Percentiles rank a stretch among this genome's conserved stretches.
Evolutionary conservation across 2,888 invertebrate genomes (phyloP).

Genomic region (Drosophila tripunctata): DNA sequence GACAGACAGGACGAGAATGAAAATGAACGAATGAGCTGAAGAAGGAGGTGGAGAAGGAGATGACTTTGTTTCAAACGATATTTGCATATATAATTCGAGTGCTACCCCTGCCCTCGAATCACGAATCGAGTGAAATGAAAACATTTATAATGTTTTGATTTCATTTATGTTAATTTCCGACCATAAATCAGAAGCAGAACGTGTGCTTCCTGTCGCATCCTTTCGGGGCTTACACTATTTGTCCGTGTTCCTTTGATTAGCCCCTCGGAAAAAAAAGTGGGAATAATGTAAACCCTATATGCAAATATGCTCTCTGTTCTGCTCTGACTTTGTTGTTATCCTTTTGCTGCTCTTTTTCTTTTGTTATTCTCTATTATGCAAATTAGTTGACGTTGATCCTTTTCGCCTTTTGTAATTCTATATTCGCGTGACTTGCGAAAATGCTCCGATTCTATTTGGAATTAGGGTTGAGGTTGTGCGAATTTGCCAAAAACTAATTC

Average conservation of each 20-base stretch:
- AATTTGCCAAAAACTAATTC: constrained; percentile 19
- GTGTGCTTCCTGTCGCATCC: constrained; percentile 82
- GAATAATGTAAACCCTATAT: constrained; percentile 25
- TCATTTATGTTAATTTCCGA: constrained; percentile 80
- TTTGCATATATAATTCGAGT: constrained; percentile 69
- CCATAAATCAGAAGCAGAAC: constrained; percentile 77
- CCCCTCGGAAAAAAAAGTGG: constrained; percentile 19
- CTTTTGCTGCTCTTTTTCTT: constrained; percentile 32
- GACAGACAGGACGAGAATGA: neutral
- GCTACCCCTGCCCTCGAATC: constrained; percentile 32
- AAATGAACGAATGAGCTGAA: neutral
- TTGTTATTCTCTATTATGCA: constrained; percentile 68
- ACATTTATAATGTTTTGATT: constrained; percentile 81
- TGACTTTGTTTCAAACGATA: constrained; percentile 68
- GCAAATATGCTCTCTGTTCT: constrained; percentile 36
- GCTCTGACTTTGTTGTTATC: constrained; percentile 54
- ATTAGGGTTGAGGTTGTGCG: neutral
- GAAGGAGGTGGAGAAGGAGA: constrained; percentile 26
- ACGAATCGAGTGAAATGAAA: constrained; percentile 61
- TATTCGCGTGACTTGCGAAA: constrained; percentile 74
- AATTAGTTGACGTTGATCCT: constrained; percentile 60
- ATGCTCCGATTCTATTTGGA: constrained; percentile 13
- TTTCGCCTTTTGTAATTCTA: constrained; percentile 66
- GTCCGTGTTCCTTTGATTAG: constrained; percentile 64
- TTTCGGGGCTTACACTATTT: constrained; percentile 51